Evolutionary conservation across 2,797 vertebrate genomes (phyloP).

Genomic region (Chaetophractus vellerosus): DNA sequence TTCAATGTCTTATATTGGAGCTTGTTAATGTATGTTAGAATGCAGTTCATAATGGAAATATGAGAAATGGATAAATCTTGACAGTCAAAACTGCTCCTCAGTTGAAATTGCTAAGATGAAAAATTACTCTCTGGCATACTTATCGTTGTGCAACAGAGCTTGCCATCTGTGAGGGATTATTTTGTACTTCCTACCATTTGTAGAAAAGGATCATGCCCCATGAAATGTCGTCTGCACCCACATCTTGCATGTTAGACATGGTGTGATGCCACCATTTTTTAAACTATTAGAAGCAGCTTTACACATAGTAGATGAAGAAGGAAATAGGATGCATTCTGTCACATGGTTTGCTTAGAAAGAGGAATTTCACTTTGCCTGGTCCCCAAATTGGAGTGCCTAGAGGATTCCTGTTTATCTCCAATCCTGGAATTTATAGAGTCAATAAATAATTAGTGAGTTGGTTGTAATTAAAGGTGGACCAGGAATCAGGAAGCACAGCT

Average conservation of each 20-base stretch:
- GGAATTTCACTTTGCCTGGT: neutral
- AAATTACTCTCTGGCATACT: constrained; percentile 72
- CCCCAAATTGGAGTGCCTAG: neutral
- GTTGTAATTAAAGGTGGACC: neutral
- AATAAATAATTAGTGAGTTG: neutral
- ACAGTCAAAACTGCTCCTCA: constrained; percentile 71
- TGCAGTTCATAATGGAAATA: constrained; percentile 72
- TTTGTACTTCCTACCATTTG: constrained; percentile 50
- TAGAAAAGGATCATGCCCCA: neutral
- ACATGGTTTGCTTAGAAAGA: constrained; percentile 12
- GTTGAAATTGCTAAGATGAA: constrained; percentile 74
- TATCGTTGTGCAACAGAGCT: constrained; percentile 71
- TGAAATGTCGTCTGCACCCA: constrained; percentile 57
- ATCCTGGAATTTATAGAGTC: neutral
- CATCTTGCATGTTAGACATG: constrained; percentile 54
- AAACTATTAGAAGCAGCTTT: constrained; percentile 18
- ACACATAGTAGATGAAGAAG: neutral
- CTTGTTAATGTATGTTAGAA: constrained; percentile 75
- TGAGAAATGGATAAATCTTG: constrained; percentile 72
- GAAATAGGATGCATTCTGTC: neutral
- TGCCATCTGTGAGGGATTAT: constrained; percentile 52
- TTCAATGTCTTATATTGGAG: neutral
- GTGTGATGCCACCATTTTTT: neutral
- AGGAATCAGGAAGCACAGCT: neutral
- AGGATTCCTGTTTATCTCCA: neutral